Evolutionary conservation across 2,113 vertebrate genomes (phyloP).

Genomic region (Ranitomeya variabilis): DNA sequence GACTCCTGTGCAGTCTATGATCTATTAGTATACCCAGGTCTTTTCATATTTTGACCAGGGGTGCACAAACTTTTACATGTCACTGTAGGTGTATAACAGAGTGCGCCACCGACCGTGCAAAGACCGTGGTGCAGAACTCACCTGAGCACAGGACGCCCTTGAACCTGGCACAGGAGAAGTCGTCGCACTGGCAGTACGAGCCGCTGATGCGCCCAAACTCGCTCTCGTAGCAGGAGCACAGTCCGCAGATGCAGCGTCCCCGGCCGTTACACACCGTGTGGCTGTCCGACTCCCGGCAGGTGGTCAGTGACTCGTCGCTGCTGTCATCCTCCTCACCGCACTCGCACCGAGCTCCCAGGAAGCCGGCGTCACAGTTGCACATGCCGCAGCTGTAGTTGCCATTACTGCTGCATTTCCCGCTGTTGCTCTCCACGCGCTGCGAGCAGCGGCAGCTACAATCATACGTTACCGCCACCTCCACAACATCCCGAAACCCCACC

Average conservation of each 20-base stretch:
- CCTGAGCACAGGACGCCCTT: slow-evolving; percentile 96
- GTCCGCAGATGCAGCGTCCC: slow-evolving; percentile 94
- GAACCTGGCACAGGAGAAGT: slow-evolving; percentile 95
- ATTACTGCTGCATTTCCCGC: slow-evolving; percentile 81
- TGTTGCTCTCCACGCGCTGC: slow-evolving; percentile 65
- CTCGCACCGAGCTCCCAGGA: slow-evolving; percentile 89
- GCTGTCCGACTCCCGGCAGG: slow-evolving; percentile 88
- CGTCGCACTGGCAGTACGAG: slow-evolving; percentile 92
- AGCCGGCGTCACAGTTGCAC: slow-evolving; percentile 82
- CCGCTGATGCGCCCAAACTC: slow-evolving; percentile 97
- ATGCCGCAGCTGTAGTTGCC: slow-evolving; percentile 86
- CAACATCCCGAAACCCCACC: slow-evolving; percentile 89
- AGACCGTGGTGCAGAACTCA: slow-evolving; percentile 67
- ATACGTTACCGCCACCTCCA: slow-evolving; percentile 84
- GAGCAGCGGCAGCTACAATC: slow-evolving; percentile 86
- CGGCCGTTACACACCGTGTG: slow-evolving; percentile 92
- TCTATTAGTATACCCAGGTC: too few relatives aligned
- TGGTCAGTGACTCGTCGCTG: slow-evolving; percentile 69
- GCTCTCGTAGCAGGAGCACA: slow-evolving; percentile 91
- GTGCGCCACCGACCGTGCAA: not conserved
- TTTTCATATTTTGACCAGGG: too few relatives aligned
- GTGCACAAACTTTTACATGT: too few relatives aligned
- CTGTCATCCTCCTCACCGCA: slow-evolving; percentile 85
- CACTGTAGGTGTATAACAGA: not conserved
- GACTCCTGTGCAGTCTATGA: too few relatives aligned